Evolutionary conservation across 1,140 invertebrate genomes (phyloP).

Genomic region (Zophobas atratus): DNA sequence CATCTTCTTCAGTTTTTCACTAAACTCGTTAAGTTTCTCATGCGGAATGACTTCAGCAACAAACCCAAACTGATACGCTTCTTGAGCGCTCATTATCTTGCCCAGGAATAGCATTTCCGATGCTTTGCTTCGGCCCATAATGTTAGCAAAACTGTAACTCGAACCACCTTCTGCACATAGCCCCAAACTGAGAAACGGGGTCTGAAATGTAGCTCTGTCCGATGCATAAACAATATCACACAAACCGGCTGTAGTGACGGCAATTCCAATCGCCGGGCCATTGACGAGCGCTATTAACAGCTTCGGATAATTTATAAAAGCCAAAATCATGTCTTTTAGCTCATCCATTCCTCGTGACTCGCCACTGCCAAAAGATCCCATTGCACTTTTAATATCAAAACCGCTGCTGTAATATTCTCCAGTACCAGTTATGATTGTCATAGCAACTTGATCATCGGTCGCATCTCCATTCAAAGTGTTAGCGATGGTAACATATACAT

Average conservation of each 20-base stretch:
- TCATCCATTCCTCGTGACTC: slow-evolving; percentile 10
- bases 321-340: slow-evolving; percentile 76
- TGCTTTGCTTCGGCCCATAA: slow-evolving; percentile 87
- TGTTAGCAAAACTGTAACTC: slow-evolving; percentile 84
- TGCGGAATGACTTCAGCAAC: slow-evolving; percentile 61
- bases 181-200: slow-evolving; percentile 88
- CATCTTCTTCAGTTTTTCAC: slow-evolving; percentile 58
- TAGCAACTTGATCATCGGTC: slow-evolving; percentile 74
- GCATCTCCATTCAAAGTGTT: slow-evolving; percentile 78
- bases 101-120: slow-evolving; percentile 87
- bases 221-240: slow-evolving; percentile 93
- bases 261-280: slow-evolving; percentile 95
- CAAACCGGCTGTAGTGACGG: slow-evolving; percentile 85
- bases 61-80: slow-evolving; percentile 62
- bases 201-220: slow-evolving; percentile 87
- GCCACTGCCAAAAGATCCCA: slow-evolving; percentile 42
- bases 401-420: slow-evolving; percentile 90
- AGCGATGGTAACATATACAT: slow-evolving; percentile 81
- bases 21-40: slow-evolving; percentile 56
- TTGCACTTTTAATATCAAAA: slow-evolving; percentile 80
- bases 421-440: slow-evolving; percentile 82
- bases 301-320: slow-evolving; percentile 92
- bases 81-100: slow-evolving; percentile 81
- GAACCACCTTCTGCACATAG: slow-evolving; percentile 90
- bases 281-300: slow-evolving; percentile 91